Percentiles rank a stretch among this genome's conserved stretches.
These are phyloP conservation scores for Clarias fuscus DNA, from an alignment of 2,797 vertebrate species.

Conservation along the genomic window DNA sequence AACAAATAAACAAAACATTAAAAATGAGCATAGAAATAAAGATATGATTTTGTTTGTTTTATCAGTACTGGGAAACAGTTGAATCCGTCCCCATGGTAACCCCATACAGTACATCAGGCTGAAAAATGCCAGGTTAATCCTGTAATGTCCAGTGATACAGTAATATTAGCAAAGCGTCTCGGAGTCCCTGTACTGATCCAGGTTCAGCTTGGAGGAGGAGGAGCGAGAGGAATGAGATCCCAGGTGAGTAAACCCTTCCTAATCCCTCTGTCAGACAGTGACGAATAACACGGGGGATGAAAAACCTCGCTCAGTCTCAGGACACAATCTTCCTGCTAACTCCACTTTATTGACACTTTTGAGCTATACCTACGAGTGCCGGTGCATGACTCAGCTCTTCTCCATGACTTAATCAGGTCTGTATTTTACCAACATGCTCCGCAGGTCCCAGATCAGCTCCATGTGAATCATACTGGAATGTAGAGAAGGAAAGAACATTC, in stretches of 20 bases:
- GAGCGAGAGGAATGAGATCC: neutral
- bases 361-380: neutral
- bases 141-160: no score
- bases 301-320: neutral
- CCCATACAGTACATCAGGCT: neutral
- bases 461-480: neutral
- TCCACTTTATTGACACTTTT: conserved; percentile 5
- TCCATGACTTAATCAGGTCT: neutral
- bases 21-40: neutral
- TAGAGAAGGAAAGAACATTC: neutral
- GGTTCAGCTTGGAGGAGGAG: neutral
- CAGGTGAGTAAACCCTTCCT: neutral
- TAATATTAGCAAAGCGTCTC: neutral
- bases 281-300: neutral
- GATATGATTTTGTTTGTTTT: no score
- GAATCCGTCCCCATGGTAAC: neutral
- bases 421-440: no score
- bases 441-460: neutral
- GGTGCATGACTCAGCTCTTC: neutral
- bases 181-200: neutral
- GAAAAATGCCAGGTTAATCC: neutral
- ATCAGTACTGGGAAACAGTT: neutral
- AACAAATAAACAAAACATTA: neutral
- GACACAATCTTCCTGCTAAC: neutral
- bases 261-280: neutral